Evolutionary conservation across 2,888 invertebrate genomes (phyloP).

Genomic region (Dolichomitus sp.): DNA sequence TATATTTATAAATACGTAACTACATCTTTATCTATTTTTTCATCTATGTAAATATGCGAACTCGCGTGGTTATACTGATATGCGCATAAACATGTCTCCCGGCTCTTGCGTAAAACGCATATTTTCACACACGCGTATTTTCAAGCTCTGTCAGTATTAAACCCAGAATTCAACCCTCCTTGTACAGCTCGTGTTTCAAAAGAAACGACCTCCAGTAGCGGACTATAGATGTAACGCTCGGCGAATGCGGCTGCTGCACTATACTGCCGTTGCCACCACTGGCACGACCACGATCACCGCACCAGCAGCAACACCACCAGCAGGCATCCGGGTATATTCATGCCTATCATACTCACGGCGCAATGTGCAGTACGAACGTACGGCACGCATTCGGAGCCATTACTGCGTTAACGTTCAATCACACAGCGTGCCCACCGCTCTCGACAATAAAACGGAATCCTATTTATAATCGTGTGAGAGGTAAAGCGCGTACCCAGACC

Average conservation of each 20-base stretch:
- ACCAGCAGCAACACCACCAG: constrained; percentile 14
- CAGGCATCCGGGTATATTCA: constrained; percentile 46
- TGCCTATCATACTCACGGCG: constrained; percentile 46
- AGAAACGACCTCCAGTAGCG: constrained; percentile 30
- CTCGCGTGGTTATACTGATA: no score
- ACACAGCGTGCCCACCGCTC: constrained; percentile 45
- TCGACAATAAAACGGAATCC: constrained; percentile 73
- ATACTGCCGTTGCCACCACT: constrained; percentile 15
- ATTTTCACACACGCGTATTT: no score
- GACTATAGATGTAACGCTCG: constrained; percentile 7
- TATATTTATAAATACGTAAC: no score
- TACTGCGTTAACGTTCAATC: constrained; percentile 69
- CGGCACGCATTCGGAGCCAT: constrained; percentile 47
- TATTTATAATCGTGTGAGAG: constrained; percentile 72
- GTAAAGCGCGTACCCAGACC: background rate
- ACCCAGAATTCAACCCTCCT: background rate
- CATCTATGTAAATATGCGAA: no score
- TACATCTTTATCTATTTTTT: no score
- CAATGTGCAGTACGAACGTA: background rate
- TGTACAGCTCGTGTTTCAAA: constrained; percentile 20
- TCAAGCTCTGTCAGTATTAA: background rate
- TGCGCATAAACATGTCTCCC: no score
- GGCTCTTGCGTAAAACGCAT: no score
- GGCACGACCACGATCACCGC: constrained; percentile 31
- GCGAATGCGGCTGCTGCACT: constrained; percentile 21